Percentiles rank a stretch among this genome's conserved stretches.
Evolutionary conservation across 2,888 invertebrate genomes (phyloP).

Genomic region (Cephus rjabovi): DNA sequence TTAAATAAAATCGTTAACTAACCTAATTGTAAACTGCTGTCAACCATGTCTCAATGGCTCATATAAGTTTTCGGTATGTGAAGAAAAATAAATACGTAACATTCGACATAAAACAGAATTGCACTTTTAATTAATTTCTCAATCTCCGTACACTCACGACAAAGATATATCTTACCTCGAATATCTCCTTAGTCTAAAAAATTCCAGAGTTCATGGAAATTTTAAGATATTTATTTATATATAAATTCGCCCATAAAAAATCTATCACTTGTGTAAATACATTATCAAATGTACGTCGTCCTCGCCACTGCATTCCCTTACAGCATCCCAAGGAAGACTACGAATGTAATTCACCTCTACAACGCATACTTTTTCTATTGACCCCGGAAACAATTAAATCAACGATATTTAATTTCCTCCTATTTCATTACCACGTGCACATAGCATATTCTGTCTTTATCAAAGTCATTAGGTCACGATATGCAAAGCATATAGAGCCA

Average conservation of each 20-base stretch:
- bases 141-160: slow-evolving; percentile 32
- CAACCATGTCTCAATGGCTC: slow-evolving; percentile 29
- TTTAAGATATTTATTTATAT: slow-evolving; percentile 4
- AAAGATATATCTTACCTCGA: slow-evolving; percentile 20
- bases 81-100: slow-evolving; percentile 6
- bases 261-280: slow-evolving; percentile 34
- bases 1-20: neutral
- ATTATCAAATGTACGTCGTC: slow-evolving; percentile 9
- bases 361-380: neutral
- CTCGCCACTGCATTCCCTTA: neutral
- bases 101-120: slow-evolving; percentile 34
- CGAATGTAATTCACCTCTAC: neutral
- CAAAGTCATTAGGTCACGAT: neutral
- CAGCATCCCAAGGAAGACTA: neutral
- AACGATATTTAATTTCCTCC: neutral
- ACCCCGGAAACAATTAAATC: neutral
- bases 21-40: slow-evolving; percentile 9
- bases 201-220: neutral
- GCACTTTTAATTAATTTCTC: slow-evolving; percentile 36
- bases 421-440: neutral
- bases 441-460: neutral
- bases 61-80: slow-evolving; percentile 4
- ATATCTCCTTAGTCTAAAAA: neutral
- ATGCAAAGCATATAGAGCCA: neutral
- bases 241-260: slow-evolving; percentile 28